phyloP scores from a whole-genome alignment of 2,113 vertebrate species.

The Myanophis thanlyinensis region DNA sequence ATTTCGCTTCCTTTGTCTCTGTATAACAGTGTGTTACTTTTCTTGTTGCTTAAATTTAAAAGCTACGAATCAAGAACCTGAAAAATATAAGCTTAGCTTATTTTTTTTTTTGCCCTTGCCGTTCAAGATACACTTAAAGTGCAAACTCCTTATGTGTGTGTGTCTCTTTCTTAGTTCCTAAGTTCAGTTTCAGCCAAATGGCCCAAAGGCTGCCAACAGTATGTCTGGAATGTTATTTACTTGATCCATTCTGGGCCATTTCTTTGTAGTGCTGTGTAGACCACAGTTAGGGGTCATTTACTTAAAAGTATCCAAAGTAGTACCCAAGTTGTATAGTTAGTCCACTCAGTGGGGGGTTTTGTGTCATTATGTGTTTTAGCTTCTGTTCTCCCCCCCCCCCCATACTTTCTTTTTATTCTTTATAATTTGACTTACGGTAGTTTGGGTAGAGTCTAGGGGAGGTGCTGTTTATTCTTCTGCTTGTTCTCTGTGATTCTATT shows the following conservation, averaged over 20 bases:
- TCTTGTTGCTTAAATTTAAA: neutral
- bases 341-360: constrained; percentile 21
- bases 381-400: neutral
- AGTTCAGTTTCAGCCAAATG: constrained; percentile 61
- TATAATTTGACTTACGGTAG: constrained; percentile 9
- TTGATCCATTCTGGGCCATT: constrained; percentile 63
- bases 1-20: neutral
- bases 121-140: constrained; percentile 12
- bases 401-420: neutral
- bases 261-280: constrained; percentile 52
- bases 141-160: constrained; percentile 26
- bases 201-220: constrained; percentile 56
- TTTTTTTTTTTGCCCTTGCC: neutral
- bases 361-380: constrained; percentile 12
- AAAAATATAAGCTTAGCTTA: constrained; percentile 1
- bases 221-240: constrained; percentile 78
- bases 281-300: constrained; percentile 49
- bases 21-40: constrained; percentile 8
- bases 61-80: neutral
- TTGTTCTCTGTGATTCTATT: constrained; percentile 23
- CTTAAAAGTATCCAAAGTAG: constrained; percentile 45
- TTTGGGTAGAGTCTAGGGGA: constrained; percentile 27
- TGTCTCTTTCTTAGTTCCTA: constrained; percentile 50
- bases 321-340: constrained; percentile 29
- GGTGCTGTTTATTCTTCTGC: constrained; percentile 26